Percentiles rank a stretch among this genome's conserved stretches.
These are phyloP conservation scores for Semnornis frantzii DNA, from an alignment of 2,113 vertebrate species.

Conservation along the genomic window DNA sequence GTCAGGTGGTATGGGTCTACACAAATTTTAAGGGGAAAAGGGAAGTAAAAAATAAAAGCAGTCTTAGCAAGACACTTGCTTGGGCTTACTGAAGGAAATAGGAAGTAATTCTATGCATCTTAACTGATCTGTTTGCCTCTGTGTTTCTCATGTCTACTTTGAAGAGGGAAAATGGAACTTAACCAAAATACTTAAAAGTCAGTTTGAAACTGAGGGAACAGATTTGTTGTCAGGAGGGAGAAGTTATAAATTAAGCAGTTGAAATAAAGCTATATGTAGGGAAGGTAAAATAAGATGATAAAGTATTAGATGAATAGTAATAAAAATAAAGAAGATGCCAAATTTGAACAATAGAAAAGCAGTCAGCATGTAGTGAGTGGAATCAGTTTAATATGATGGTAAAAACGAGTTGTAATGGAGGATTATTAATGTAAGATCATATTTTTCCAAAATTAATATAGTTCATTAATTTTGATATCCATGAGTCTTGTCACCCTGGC, in stretches of 20 bases:
- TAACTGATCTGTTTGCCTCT: not conserved
- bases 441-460: too few species aligned
- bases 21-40: not conserved
- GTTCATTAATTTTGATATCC: too few species aligned
- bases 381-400: slow-evolving; percentile 26
- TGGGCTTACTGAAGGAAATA: not conserved
- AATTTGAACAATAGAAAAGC: slow-evolving; percentile 46
- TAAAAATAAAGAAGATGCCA: slow-evolving; percentile 46
- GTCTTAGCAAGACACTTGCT: not conserved
- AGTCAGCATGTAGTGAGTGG: not conserved
- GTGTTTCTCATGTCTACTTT: not conserved
- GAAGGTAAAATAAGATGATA: slow-evolving; percentile 38
- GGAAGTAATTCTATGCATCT: not conserved
- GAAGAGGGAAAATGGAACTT: not conserved
- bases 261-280: slow-evolving; percentile 5
- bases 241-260: not conserved
- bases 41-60: not conserved
- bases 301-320: slow-evolving; percentile 9
- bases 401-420: not conserved
- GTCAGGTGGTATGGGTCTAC: not conserved
- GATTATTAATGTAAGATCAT: too few species aligned
- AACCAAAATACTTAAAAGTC: slow-evolving; percentile 10
- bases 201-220: slow-evolving; percentile 8
- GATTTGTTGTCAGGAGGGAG: slow-evolving; percentile 9
- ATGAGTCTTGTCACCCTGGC: too few species aligned